Evolutionary conservation across 1,140 invertebrate species (phyloP), one percentile per base, ranked within the genome.

Genomic region (Teleopsis dalmanni): DNA sequence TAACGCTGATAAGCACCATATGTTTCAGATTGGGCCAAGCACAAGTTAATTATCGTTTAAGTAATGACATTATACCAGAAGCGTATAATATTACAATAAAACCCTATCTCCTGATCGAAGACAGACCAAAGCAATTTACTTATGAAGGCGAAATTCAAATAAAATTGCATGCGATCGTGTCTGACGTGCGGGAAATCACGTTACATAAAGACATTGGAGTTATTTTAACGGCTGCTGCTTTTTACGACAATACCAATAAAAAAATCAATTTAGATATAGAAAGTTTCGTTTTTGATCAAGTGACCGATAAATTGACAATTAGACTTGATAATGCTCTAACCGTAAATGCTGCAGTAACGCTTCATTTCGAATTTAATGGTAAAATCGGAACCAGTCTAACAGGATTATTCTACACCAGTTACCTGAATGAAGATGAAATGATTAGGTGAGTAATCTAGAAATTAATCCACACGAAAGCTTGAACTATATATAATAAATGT

Each of bases 51-150:
- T 68, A 63, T 40, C 60, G 64, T 6, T 47, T 68, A 11, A 47
- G 42, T 3, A 46, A 26, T 3, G 41, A 31, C 14, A 50, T 67
- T 1, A 7, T 50, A 7, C 87, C 87, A 2, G 63, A 71, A 13
- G 72, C 79, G 38, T 90, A 89, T 57, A 74, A 74, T 16, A 61
- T 89, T 21, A 69, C 72, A n/a, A 73, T 90, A 2, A 71, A 72
- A 13, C 76, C 79, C 16, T 72, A 76, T 58, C 73, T 81, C 22
- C 34, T 61, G 9, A 65, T 76, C 11, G 69, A 60, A 5, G 62
- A 67, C 40, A 68, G 77, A 43, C 60, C 60, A 8, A 71, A 65
- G 18, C 73, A 60, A 23, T 81, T 79, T 49, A 73, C 70, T 2
- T 84, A 84, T 57, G 54, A 73, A 18, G 82, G 83, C 38, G 66